Percentiles rank a stretch among this genome's conserved stretches.
phyloP scores from a whole-genome alignment of 2,888 invertebrate species.

The Cephus rjabovi region DNA sequence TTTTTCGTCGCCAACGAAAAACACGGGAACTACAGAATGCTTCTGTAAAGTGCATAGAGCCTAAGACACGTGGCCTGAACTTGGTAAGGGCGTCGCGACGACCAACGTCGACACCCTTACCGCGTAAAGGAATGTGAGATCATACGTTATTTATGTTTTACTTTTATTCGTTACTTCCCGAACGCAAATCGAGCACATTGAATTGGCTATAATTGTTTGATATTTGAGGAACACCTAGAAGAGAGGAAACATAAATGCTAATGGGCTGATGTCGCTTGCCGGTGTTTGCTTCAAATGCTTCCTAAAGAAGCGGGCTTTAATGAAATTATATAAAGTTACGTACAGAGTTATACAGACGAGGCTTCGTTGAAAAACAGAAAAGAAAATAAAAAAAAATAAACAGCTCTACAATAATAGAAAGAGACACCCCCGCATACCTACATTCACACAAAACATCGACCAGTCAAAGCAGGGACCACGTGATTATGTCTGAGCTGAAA shows the following conservation, averaged over 20 bases:
- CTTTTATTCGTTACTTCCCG: constrained; percentile 11
- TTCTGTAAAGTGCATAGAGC: too few relatives aligned
- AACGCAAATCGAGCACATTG: constrained; percentile 35
- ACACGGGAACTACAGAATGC: too few relatives aligned
- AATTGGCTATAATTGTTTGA: constrained; percentile 40
- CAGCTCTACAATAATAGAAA: too few relatives aligned
- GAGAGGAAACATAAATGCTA: constrained; percentile 33
- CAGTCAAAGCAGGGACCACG: constrained; percentile 74
- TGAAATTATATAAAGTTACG: constrained; percentile 6
- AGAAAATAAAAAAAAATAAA: background rate
- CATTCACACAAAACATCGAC: constrained; percentile 59
- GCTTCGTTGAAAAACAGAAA: background rate
- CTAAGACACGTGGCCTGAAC: too few relatives aligned
- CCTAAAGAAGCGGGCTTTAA: background rate
- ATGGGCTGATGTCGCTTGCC: constrained; percentile 60
- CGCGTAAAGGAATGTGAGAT: too few relatives aligned
- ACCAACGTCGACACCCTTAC: too few relatives aligned
- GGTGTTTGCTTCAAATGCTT: constrained; percentile 42
- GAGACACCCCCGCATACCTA: constrained; percentile 6
- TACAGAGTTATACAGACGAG: background rate
- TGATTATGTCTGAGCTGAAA: constrained; percentile 75
- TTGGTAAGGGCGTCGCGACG: too few relatives aligned
- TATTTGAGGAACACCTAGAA: constrained; percentile 20
- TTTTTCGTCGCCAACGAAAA: too few relatives aligned
- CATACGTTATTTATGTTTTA: too few relatives aligned